Evolutionary conservation across 2,888 invertebrate species (phyloP).

Genomic region (Steromphala cineraria): DNA sequence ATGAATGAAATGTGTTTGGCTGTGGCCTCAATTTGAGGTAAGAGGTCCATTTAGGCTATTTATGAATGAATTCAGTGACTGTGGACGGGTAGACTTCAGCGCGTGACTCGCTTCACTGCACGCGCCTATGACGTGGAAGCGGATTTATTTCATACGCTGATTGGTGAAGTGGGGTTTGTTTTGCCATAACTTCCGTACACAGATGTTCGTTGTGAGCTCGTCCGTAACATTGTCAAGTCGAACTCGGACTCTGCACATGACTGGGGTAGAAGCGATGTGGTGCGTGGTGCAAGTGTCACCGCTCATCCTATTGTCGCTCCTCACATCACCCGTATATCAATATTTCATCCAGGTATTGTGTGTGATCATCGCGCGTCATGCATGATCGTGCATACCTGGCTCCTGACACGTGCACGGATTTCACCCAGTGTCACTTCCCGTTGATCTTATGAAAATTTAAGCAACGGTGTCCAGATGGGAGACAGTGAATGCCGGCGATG

Average conservation of each 20-base stretch:
- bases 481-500: neutral
- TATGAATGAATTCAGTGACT: neutral
- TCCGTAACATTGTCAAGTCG: too few relatives aligned
- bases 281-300: neutral
- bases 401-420: neutral
- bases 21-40: neutral
- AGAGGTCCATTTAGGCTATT: neutral
- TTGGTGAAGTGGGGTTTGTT: too few relatives aligned
- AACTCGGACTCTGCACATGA: too few relatives aligned
- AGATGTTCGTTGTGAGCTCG: too few relatives aligned
- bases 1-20: neutral
- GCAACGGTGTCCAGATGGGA: neutral
- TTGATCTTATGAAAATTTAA: conserved; percentile 3
- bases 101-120: neutral
- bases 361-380: neutral
- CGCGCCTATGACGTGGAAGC: neutral
- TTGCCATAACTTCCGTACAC: too few relatives aligned
- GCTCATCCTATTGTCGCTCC: neutral
- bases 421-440: neutral
- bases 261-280: too few relatives aligned
- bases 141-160: too few relatives aligned
- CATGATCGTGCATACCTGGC: neutral
- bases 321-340: neutral
- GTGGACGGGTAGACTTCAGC: neutral
- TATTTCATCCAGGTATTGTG: neutral